A percentile compares a stretch with the other conserved stretches of the same genome.
Conservation (phyloP, 2,888 invertebrate genomes). For the Drosophila siamana region DNA sequence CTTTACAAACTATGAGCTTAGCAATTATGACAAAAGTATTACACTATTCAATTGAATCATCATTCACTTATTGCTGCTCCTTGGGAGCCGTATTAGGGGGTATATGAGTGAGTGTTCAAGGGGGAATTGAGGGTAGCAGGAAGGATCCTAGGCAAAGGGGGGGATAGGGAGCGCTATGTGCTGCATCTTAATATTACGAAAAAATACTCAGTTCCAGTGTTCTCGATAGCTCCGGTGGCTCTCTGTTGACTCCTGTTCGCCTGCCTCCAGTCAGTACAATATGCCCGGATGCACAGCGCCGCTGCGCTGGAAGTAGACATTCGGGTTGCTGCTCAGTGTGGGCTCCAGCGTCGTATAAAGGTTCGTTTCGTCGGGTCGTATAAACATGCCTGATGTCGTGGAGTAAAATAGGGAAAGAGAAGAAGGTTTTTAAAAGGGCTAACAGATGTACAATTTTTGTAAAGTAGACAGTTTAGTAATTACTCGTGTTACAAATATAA, state of each 20-base stretch:
- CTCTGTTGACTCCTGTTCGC: conserved; percentile 11
- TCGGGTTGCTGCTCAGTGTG: conserved; percentile 95
- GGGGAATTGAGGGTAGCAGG: neutral
- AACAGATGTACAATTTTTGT: neutral
- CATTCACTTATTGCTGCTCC: conserved; percentile 75
- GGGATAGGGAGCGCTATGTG: conserved; percentile 62
- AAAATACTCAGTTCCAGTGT: conserved; percentile 81
- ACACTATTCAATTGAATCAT: conserved; percentile 63
- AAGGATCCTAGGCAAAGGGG: conserved; percentile 18
- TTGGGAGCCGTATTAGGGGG: conserved; percentile 73
- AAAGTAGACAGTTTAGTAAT: neutral
- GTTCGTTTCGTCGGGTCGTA: conserved; percentile 93
- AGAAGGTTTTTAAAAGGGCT: neutral
- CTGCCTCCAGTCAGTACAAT: conserved; percentile 90
- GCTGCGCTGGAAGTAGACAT: conserved; percentile 94
- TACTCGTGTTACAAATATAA: too few species aligned
- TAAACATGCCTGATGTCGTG: conserved; percentile 88
- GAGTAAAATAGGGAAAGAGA: neutral
- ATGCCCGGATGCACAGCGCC: conserved; percentile 94
- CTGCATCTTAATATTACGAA: conserved; percentile 70
- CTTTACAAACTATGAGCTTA: conserved; percentile 57
- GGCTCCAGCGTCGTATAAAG: conserved; percentile 94
- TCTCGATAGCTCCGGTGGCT: conserved; percentile 68
- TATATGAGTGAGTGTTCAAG: conserved; percentile 15
- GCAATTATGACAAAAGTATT: conserved; percentile 71